Percentiles rank a stretch among this genome's conserved stretches.
Evolutionary conservation across 2,113 vertebrate genomes (phyloP).

Genomic region (Malaclemys terrapin): DNA sequence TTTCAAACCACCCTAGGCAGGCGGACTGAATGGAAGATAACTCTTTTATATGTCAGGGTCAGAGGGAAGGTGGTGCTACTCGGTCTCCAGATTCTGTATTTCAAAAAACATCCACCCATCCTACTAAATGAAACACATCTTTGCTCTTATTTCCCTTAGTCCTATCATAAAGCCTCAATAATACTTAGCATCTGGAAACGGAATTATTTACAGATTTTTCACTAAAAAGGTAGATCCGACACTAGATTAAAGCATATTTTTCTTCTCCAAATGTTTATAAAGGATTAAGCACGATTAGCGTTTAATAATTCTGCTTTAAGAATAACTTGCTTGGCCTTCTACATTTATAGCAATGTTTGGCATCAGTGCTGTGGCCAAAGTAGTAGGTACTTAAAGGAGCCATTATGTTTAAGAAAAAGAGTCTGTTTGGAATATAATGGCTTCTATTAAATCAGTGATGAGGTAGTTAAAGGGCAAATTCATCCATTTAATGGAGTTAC

Average conservation of each 20-base stretch:
- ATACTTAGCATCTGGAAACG: conserved; percentile 72
- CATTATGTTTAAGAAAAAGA: not conserved
- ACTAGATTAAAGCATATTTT: conserved; percentile 76
- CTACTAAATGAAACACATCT: conserved; percentile 63
- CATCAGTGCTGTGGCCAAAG: conserved; percentile 29
- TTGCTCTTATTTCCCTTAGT: conserved; percentile 57
- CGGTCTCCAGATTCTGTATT: not conserved
- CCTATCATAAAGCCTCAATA: conserved; percentile 72
- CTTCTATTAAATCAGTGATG: not conserved
- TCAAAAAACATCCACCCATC: conserved; percentile 52
- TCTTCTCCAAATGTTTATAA: conserved; percentile 63
- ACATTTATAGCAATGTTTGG: conserved; percentile 17
- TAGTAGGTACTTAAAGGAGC: not conserved
- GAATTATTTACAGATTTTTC: conserved; percentile 72
- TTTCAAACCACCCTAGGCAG: conserved; percentile 22
- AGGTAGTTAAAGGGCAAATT: not conserved
- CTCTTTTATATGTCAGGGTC: conserved; percentile 20
- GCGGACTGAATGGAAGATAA: conserved; percentile 34
- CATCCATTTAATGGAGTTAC: not conserved
- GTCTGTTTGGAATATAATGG: not conserved
- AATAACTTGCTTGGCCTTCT: conserved; percentile 64
- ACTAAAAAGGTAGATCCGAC: conserved; percentile 64
- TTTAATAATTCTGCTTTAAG: conserved; percentile 70
- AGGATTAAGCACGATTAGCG: conserved; percentile 71
- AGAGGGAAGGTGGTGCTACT: not conserved